Evolutionary conservation across 2,797 vertebrate species (phyloP).

Genomic region (Sebastes goodei): DNA sequence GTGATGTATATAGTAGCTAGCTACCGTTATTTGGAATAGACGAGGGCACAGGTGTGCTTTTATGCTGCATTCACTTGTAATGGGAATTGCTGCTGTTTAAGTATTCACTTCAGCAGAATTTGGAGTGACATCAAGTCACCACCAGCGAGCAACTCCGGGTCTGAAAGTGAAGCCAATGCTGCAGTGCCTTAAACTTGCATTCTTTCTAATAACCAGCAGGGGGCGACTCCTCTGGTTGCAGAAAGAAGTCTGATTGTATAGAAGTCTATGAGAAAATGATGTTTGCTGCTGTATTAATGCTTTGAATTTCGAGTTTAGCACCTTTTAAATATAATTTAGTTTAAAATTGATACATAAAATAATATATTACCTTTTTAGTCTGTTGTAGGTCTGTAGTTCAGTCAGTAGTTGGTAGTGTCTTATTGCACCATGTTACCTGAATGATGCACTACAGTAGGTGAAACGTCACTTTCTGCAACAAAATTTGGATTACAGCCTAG

Average conservation of each 20-base stretch:
- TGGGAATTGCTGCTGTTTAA: background rate
- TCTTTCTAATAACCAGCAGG: no score
- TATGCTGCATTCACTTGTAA: background rate
- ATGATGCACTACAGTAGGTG: background rate
- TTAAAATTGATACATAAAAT: background rate
- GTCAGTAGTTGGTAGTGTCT: background rate
- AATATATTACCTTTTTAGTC: background rate
- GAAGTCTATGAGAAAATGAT: no score
- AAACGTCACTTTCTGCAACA: background rate
- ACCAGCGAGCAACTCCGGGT: no score
- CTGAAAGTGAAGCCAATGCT: no score
- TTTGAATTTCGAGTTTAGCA: background rate
- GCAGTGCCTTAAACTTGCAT: no score
- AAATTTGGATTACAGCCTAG: background rate
- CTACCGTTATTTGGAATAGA: background rate
- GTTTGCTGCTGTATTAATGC: background rate
- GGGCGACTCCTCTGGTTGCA: no score
- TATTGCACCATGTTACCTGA: background rate
- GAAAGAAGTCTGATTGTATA: no score
- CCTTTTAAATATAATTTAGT: background rate
- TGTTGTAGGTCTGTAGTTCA: background rate
- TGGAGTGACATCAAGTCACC: background rate
- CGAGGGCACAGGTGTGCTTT: background rate
- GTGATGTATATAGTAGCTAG: background rate
- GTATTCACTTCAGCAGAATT: background rate